Evolutionary conservation across 2,888 invertebrate species (phyloP).

Genomic region (Meiosimyza platycephala): DNA sequence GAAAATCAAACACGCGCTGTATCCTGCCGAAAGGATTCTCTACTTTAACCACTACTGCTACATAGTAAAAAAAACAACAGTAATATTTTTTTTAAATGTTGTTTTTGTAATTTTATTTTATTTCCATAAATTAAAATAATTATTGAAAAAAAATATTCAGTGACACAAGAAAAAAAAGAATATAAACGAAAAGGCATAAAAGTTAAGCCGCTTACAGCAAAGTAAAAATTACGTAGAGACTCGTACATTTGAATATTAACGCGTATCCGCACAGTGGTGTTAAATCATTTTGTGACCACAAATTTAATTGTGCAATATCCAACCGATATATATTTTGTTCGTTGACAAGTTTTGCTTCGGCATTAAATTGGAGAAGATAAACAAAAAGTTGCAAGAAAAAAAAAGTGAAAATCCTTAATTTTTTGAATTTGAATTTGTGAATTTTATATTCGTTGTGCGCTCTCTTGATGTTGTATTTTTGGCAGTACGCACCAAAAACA

Average conservation of each 20-base stretch:
- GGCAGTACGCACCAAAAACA: constrained; percentile 55
- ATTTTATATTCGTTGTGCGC: too few relatives aligned
- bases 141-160: not conserved
- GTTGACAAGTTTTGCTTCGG: too few relatives aligned
- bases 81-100: not conserved
- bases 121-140: not conserved
- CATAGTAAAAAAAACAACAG: too few relatives aligned
- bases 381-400: too few relatives aligned
- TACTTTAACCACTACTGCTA: too few relatives aligned
- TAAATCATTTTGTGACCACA: not conserved
- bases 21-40: too few relatives aligned
- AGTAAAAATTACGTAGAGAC: not conserved
- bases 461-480: constrained; percentile 48
- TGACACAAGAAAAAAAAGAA: not conserved
- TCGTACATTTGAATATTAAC: constrained; percentile 33
- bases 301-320: too few relatives aligned
- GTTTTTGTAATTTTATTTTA: not conserved
- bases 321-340: too few relatives aligned
- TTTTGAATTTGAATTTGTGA: too few relatives aligned
- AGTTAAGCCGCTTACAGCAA: constrained; percentile 8
- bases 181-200: not conserved
- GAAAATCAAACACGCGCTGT: too few relatives aligned
- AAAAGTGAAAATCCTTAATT: too few relatives aligned
- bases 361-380: too few relatives aligned
- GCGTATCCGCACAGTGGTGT: constrained; percentile 47